A percentile compares a stretch with the other conserved stretches of the same genome.
phyloP scores from a whole-genome alignment of 2,888 invertebrate species.

The Liodrosophila aerea region DNA sequence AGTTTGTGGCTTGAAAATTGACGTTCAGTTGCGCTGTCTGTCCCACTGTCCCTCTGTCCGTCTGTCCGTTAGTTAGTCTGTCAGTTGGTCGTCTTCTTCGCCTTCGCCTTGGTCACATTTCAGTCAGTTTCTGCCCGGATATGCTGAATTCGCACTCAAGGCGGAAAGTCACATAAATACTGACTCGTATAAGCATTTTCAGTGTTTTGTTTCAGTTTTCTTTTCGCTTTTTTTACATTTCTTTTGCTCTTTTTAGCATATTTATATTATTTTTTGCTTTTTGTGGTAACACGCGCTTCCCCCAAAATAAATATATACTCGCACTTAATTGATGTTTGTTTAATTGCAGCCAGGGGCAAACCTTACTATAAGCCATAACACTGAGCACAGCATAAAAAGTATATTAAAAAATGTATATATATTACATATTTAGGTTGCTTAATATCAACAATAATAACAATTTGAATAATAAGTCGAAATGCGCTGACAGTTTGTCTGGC shows the following conservation, averaged over 20 bases:
- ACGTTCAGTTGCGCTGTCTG: conserved; percentile 21
- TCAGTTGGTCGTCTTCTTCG: conserved; percentile 46
- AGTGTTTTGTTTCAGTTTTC: neutral
- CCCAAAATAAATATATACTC: conserved; percentile 69
- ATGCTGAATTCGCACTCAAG: conserved; percentile 77
- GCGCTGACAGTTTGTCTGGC: conserved; percentile 68
- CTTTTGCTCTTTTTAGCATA: conserved; percentile 3
- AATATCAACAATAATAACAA: too few relatives aligned
- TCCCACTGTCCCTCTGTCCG: neutral
- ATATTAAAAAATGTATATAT: conserved; percentile 15
- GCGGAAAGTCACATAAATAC: conserved; percentile 67
- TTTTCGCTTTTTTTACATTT: conserved; percentile 22
- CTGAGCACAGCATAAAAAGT: conserved; percentile 9
- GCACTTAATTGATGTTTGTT: conserved; percentile 77
- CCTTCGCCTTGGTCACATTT: conserved; percentile 63
- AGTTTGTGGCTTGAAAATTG: conserved; percentile 65
- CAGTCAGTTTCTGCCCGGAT: conserved; percentile 72
- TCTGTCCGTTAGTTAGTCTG: conserved; percentile 16
- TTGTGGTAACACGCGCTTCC: conserved; percentile 64
- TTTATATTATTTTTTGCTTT: conserved; percentile 3
- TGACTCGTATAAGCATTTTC: conserved; percentile 16
- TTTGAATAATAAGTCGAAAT: conserved; percentile 60
- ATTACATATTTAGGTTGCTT: conserved; percentile 13
- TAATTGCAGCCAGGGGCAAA: conserved; percentile 54
- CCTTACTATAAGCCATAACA: conserved; percentile 35